Percentiles rank a stretch among this genome's conserved stretches.
Conservation (phyloP, 2,888 invertebrate species). For the Lathronympha strigana region DNA sequence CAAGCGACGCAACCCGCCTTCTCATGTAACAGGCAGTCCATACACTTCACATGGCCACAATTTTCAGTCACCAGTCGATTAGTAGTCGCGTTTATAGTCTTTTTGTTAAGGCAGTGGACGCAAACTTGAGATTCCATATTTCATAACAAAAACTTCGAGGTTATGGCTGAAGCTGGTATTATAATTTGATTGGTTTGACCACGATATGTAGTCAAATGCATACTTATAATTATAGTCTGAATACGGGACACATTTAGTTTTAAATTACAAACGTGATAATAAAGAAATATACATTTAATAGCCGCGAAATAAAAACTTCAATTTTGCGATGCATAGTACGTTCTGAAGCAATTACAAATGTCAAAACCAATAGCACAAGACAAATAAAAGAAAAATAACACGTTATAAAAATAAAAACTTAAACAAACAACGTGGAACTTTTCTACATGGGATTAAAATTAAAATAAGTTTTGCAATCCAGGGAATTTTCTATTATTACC, state of each 20-base stretch:
- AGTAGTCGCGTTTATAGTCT: slow-evolving; percentile 79
- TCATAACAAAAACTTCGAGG: slow-evolving; percentile 48
- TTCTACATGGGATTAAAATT: too few relatives aligned
- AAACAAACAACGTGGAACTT: too few relatives aligned
- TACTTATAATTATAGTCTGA: not conserved
- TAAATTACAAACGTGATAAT: not conserved
- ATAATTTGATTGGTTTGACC: slow-evolving; percentile 13
- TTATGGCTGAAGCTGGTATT: slow-evolving; percentile 44
- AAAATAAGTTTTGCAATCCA: too few relatives aligned
- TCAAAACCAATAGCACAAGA: slow-evolving; percentile 12
- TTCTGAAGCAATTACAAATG: slow-evolving; percentile 27
- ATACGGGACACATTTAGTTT: not conserved
- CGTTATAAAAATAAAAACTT: not conserved
- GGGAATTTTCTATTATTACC: too few relatives aligned
- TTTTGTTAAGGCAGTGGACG: slow-evolving; percentile 85
- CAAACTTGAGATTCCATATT: slow-evolving; percentile 80
- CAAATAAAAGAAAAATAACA: not conserved
- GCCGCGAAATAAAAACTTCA: not conserved
- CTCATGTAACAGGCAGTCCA: slow-evolving; percentile 88
- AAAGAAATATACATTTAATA: slow-evolving; percentile 4
- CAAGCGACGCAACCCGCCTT: slow-evolving; percentile 86
- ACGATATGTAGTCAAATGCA: not conserved
- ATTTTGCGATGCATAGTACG: slow-evolving; percentile 24
- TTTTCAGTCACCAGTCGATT: slow-evolving; percentile 88
- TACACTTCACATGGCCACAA: slow-evolving; percentile 91